Percentiles rank a stretch among this genome's conserved stretches.
Conservation (phyloP, 2,797 vertebrate genomes). For the Hipposideros larvatus region DNA sequence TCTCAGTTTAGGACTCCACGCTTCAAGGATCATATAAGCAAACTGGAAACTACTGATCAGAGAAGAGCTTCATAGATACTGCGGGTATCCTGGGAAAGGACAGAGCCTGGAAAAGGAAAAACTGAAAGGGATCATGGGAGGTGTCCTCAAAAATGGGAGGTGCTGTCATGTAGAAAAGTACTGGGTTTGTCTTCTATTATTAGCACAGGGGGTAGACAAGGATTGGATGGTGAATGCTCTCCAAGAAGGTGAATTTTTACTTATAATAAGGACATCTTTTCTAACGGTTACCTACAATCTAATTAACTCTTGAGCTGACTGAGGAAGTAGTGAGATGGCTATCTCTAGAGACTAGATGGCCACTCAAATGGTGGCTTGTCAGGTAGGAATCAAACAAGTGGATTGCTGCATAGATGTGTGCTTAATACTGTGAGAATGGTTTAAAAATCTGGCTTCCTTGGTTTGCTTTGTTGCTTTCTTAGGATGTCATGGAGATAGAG, state of each 20-base stretch:
- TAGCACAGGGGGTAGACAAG: background rate
- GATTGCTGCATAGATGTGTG: background rate
- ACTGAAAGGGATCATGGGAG: background rate
- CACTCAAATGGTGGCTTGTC: background rate
- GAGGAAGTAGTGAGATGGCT: background rate
- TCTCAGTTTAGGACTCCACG: background rate
- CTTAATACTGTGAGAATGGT: background rate
- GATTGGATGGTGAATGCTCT: background rate
- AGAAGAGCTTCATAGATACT: background rate
- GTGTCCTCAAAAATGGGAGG: background rate
- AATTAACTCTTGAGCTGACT: background rate
- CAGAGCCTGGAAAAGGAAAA: background rate
- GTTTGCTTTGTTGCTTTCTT: background rate
- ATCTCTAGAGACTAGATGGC: background rate
- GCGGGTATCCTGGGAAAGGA: background rate
- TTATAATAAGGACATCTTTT: background rate
- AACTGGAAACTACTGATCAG: background rate
- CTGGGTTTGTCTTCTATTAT: background rate
- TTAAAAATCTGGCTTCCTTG: background rate
- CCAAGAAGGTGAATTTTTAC: background rate
- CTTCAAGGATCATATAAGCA: background rate
- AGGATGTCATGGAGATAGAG: background rate
- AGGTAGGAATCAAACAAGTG: background rate
- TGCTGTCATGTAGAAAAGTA: background rate
- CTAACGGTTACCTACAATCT: conserved; percentile 6